Evolutionary conservation across 2,888 invertebrate genomes (phyloP).

Genomic region (Fragum sueziense): DNA sequence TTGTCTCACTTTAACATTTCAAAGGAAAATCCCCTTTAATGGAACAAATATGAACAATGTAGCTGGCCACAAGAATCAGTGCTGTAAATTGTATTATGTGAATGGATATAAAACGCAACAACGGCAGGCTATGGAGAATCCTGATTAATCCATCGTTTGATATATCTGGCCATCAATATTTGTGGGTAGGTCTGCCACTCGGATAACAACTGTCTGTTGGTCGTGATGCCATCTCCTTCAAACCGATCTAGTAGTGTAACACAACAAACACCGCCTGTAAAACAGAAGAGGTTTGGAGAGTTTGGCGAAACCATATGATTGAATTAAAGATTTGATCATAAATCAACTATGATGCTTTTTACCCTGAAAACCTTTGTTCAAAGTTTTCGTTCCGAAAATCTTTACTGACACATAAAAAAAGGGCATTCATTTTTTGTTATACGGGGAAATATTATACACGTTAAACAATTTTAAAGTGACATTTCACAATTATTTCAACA

Average conservation of each 20-base stretch:
- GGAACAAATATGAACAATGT: background rate
- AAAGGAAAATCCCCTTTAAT: background rate
- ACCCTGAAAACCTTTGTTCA: too few relatives aligned
- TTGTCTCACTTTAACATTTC: background rate
- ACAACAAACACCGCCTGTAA: conserved; percentile 92
- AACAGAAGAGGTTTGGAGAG: too few relatives aligned
- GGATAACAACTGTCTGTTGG: conserved; percentile 93
- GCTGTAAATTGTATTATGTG: background rate
- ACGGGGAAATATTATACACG: too few relatives aligned
- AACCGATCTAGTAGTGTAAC: conserved; percentile 95
- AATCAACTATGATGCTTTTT: too few relatives aligned
- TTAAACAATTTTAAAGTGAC: too few relatives aligned
- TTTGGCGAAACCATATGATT: too few relatives aligned
- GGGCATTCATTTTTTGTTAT: too few relatives aligned
- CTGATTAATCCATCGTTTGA: conserved; percentile 51
- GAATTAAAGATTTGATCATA: too few relatives aligned
- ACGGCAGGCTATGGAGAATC: background rate
- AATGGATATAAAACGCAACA: too few relatives aligned
- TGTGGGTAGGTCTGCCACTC: conserved; percentile 96
- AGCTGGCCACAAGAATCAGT: background rate
- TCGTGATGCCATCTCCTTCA: conserved; percentile 95
- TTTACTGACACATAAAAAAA: too few relatives aligned
- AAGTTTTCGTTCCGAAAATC: too few relatives aligned
- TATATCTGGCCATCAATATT: conserved; percentile 87
- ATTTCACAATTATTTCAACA: too few relatives aligned